Percentiles rank a stretch among this genome's conserved stretches.
These are phyloP conservation scores for Diadema setosum DNA, from an alignment of 35 echinoderm and acorn worm species.

Conservation along the genomic window DNA sequence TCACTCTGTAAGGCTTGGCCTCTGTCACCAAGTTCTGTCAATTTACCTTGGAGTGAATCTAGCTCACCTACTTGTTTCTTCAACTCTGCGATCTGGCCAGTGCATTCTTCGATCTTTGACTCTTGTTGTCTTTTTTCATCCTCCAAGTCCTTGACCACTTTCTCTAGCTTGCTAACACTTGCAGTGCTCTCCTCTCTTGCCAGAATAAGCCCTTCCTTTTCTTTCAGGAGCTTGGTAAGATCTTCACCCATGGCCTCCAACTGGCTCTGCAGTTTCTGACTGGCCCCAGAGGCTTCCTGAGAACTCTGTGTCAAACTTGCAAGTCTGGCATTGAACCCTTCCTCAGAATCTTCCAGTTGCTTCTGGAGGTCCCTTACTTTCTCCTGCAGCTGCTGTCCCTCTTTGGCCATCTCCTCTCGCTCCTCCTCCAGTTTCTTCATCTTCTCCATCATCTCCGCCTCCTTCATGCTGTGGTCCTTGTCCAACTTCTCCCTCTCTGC, in stretches of 20 bases:
- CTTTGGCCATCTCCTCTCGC: background rate
- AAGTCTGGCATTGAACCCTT: background rate
- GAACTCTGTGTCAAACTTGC: background rate
- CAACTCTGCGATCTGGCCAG: background rate
- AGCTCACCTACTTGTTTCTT: background rate
- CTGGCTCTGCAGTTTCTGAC: background rate
- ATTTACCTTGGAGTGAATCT: background rate
- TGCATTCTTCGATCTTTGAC: background rate
- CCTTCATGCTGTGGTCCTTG: background rate
- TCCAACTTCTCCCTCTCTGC: background rate
- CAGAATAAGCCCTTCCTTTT: background rate
- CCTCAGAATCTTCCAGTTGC: background rate
- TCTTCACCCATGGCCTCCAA: background rate
- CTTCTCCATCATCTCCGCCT: background rate
- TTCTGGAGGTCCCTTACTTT: slow-evolving; percentile 7
- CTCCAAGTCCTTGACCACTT: background rate
- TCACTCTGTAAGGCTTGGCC: slow-evolving; percentile 12
- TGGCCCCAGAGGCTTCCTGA: background rate
- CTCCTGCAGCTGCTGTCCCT: background rate
- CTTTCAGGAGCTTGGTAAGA: background rate
- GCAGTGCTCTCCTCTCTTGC: background rate
- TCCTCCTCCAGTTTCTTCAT: background rate
- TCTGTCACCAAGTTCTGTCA: background rate
- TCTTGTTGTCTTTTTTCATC: background rate
- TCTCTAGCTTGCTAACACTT: background rate